These are phyloP conservation scores for Cryptotis parvus DNA, from an alignment of 2,113 vertebrate species.

Conservation along the genomic window DNA sequence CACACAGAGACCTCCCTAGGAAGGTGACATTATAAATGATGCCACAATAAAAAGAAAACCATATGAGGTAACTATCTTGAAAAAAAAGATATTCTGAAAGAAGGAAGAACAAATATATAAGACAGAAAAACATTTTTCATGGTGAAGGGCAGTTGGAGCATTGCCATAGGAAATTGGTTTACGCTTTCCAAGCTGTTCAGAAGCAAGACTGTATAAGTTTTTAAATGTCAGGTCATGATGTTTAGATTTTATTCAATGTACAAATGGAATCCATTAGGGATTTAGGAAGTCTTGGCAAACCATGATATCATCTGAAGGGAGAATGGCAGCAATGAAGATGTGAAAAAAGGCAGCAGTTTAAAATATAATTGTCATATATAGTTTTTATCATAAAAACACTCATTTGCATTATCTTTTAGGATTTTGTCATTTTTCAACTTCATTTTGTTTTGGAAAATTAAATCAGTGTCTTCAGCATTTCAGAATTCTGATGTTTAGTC, in stretches of 20 bases:
- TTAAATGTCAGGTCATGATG: constrained; percentile 6
- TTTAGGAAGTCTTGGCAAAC: constrained; percentile 27
- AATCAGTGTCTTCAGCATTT: constrained; percentile 62
- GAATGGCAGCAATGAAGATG: background rate
- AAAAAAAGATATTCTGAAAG: background rate
- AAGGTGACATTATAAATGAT: background rate
- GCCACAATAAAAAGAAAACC: background rate
- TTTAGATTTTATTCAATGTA: constrained; percentile 24
- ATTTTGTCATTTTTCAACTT: constrained; percentile 56
- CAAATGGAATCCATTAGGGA: background rate
- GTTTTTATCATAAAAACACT: constrained; percentile 55
- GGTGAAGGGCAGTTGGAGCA: background rate
- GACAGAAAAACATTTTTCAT: background rate
- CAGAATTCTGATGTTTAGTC: constrained; percentile 67
- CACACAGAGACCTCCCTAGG: background rate
- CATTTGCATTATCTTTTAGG: constrained; percentile 55
- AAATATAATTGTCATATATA: background rate
- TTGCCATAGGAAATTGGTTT: background rate
- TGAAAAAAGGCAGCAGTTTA: constrained; percentile 1
- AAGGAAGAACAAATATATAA: background rate
- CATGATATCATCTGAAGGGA: background rate
- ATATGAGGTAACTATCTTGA: background rate
- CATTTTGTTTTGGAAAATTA: constrained; percentile 61
- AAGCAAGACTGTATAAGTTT: background rate
- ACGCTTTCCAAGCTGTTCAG: background rate